Evolutionary conservation across 2,888 invertebrate genomes (phyloP), one percentile per base, ranked within the genome.

Genomic region (Petrolisthes manimaculis): DNA sequence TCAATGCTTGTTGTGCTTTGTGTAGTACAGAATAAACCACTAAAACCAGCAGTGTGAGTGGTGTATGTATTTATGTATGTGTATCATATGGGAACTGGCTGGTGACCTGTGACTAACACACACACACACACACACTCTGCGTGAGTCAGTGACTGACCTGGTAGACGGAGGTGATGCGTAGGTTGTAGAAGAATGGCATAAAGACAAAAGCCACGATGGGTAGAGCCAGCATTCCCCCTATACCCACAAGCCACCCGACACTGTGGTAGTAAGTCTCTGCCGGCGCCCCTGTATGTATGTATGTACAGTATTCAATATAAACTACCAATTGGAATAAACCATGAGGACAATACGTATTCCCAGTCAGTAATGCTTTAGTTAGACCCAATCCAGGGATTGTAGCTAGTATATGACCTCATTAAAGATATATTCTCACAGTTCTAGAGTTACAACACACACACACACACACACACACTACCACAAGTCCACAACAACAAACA

Each of bases 111-210:
- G 6, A 24, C 56, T 53, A 5, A 82, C 61, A 21, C 8, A n/a
- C 2, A 67, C 61, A 24, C 37, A 9, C 61, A 61, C 21, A 82
- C 9, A 9, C 8, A 37, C 14, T 12, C 18, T 61, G 14, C 51
- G 37, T 24, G 53, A 37, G 37, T 37, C 37, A 37, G 37, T 37
- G 37, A 37, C 69, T 92, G 90, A 93, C 93, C 92, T 93, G 92
- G 83, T 93, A 92, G n/a, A 92, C 92, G 84, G 92, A 92, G 9
- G 92, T 93, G 71, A 93, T 91, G 86, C 92, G 91, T 8, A 93
- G 91, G 12, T 92, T 91, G 89, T 93, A 92, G 67, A 93, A 91
- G 21, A 93, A 83, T 2, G 92, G 91, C 80, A 92, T 91, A 82
- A 92, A 92, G 56, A 92, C 86, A 3, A 92, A 84, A 21, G 92